Evolutionary conservation across 2,797 vertebrate species (phyloP), one percentile per base, ranked within the genome.

Genomic region (Loriculus beryllinus): DNA sequence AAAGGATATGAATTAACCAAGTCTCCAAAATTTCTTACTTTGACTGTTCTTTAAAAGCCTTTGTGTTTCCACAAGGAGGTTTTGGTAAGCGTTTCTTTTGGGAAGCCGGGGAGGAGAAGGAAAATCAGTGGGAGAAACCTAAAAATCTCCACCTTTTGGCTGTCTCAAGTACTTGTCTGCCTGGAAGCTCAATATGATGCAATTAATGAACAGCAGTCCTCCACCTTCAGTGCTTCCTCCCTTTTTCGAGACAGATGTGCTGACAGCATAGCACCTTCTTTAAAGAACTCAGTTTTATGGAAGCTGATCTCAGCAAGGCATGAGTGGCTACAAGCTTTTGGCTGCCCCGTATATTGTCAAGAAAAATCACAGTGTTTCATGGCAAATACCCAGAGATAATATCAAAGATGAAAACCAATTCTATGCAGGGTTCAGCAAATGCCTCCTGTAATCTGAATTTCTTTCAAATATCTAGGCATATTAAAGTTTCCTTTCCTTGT

Each of bases 61-160:
- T 40, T 39, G 20, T 8, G 10, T 45, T 88, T 60, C n/a, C 59
- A 59, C 59, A 47, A 22, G 49, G 42, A 59, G 12, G 14, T 69
- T 92, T 90, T 69, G 42, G 33, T n/a, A 94, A 83, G 47, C 14
- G 9, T 19, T 85, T 86, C 11, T 81, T 87, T 81, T 49, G 42
- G 86, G 51, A 86, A 82, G 22, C 8, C 54, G 59, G 60, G 59
- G 19, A 80, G 68, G 43, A 93, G 49, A 80, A 51, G 79, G 39
- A 77, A 90, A 82, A 71, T 28, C 29, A 48, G 31, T 57, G 49
- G n/a, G 65, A 65, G 72, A 29, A 87, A 96, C 87, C 47, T 86
- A 68, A 77, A 95, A 95, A 93, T 92, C 86, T 91, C 93, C 93
- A 97, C 97, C 97, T 97, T 97, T 97, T 96, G 97, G 96, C 92